These are phyloP conservation scores for Hirundo rustica DNA, from an alignment of 2,797 vertebrate genomes.

Conservation along the genomic window DNA sequence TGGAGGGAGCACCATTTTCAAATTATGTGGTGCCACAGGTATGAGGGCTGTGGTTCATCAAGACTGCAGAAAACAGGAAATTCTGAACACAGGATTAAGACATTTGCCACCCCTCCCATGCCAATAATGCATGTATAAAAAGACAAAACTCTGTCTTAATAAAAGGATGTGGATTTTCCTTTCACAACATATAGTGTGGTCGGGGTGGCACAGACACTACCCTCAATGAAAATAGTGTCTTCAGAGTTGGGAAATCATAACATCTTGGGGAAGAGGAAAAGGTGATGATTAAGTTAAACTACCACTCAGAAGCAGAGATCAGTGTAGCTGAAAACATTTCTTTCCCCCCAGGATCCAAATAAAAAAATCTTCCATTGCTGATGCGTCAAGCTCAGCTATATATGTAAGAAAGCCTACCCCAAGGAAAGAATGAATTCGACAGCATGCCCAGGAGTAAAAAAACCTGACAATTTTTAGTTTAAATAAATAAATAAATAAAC, in stretches of 20 bases:
- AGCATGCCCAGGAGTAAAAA: not conserved
- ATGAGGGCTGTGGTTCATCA: constrained; percentile 49
- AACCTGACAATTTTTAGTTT: not conserved
- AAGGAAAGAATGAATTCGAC: not conserved
- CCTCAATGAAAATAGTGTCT: constrained; percentile 71
- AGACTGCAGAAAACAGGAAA: constrained; percentile 67
- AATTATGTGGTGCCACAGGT: constrained; percentile 52
- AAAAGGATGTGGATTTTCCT: constrained; percentile 72
- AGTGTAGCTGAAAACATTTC: not conserved
- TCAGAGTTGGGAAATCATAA: constrained; percentile 62
- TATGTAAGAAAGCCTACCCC: not conserved
- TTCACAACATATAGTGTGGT: constrained; percentile 68
- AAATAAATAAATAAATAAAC: not conserved
- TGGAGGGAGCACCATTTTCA: constrained; percentile 39
- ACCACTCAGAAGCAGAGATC: constrained; percentile 5
- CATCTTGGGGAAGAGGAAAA: constrained; percentile 44
- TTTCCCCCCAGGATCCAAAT: not conserved
- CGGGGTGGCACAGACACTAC: constrained; percentile 45
- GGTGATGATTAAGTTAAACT: constrained; percentile 47
- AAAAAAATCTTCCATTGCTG: not conserved
- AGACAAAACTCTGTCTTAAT: constrained; percentile 63
- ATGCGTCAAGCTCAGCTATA: not conserved
- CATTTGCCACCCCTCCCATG: constrained; percentile 59
- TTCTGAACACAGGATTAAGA: constrained; percentile 62
- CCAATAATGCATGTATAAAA: constrained; percentile 66